Base-by-base conservation (phyloP, 2,113 vertebrate genomes). In the Aphelocoma coerulescens region DNA sequence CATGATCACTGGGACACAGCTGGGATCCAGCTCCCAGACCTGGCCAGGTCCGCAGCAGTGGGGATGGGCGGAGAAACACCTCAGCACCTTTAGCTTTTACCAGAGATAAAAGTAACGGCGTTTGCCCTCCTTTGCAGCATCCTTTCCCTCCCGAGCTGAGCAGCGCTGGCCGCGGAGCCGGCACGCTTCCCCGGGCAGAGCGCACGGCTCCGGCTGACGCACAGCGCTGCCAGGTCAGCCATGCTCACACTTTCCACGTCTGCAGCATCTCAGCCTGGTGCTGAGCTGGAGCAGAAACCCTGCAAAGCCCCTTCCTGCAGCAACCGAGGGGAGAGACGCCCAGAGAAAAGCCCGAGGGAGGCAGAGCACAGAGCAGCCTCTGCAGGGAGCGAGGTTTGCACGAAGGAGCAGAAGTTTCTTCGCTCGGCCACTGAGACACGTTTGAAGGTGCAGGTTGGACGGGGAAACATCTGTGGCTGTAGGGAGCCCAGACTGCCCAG, bases 1-100 rank as follows among this genome's bases (percentile, higher is more conserved):
- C 2, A 0, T 1, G 0, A 30, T 27, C 48, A 1, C 48, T 1
- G 62, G 62, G 71, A 46, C 39, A 6, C 7, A 2, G 9, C 61
- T 7, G 44, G 16, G 46, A 82, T 81, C 46, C 65, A 46, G 37
- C n/a, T 11, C 74, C 62, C 8, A 0, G 19, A 95, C 32, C 13
- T 2, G 1, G 27, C 44, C 59, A 10, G 46, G 2, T 65, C 59
- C 65, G 65, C 77, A 77, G 77, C 28, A 13, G 12, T 3, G 35
- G 10, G n/a, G 24, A n/a, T 3, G 1, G 18, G 32, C 3, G 57
- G 16, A 71, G 22, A 55, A 65, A 72, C 24, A 27, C 3, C 44
- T 55, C 54, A 28, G 30, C 7, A 19, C 33, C 48, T 75, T 33
- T 22, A 3, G 19, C 10, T 52, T 27, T 46, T 1, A 26, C n/a